A percentile compares a stretch with the other conserved stretches of the same genome.
Conservation (phyloP, 2,888 invertebrate species). For the Morpho deidamia region DNA sequence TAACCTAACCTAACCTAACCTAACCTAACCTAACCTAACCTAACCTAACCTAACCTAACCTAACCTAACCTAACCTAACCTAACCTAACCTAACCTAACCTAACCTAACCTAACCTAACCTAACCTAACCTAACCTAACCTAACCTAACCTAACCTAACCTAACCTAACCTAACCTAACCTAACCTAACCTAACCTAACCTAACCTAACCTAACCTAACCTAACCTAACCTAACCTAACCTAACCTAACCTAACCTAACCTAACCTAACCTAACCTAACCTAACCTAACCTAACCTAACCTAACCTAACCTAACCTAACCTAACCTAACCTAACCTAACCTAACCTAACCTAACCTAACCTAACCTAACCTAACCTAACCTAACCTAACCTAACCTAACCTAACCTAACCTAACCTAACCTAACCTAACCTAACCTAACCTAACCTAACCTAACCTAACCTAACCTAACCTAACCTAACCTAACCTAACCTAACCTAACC, state of each 20-base stretch:
- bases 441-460: slow-evolving; percentile 11
- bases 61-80: not conserved
- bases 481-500: slow-evolving; percentile 25
- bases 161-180: slow-evolving; percentile 22
- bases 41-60: too few species aligned
- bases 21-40: slow-evolving; percentile 14
- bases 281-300: slow-evolving; percentile 26
- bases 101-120: slow-evolving; percentile 10
- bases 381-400: too few species aligned
- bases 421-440: slow-evolving; percentile 23
- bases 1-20: slow-evolving; percentile 15
- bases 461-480: slow-evolving; percentile 25
- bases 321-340: slow-evolving; percentile 17
- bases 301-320: slow-evolving; percentile 18
- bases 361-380: slow-evolving; percentile 13
- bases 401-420: slow-evolving; percentile 11
- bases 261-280: too few species aligned
- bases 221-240: slow-evolving; percentile 32
- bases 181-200: slow-evolving; percentile 17
- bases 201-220: slow-evolving; percentile 25
- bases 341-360: slow-evolving; percentile 17
- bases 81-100: slow-evolving; percentile 13
- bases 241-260: too few species aligned
- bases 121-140: slow-evolving; percentile 13
- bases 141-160: slow-evolving; percentile 16